A percentile compares a stretch with the other conserved stretches of the same genome.
Evolutionary conservation across 35 echinoderm and acorn worm species (phyloP).

Genomic region (Acanthaster planci): DNA sequence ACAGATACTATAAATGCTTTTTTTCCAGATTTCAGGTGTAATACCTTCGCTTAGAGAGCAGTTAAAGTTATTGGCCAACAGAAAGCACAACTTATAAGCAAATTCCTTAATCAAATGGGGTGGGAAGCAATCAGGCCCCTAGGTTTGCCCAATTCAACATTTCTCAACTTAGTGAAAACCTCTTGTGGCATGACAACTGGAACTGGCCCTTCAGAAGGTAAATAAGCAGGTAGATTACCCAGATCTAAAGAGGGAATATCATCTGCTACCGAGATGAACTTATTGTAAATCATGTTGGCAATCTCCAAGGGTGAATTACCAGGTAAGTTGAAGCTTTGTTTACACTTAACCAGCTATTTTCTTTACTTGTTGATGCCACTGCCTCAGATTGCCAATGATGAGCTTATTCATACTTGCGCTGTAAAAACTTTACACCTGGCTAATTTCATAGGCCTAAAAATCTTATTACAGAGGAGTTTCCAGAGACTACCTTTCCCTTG

Average conservation of each 20-base stretch:
- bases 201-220: background rate
- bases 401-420: background rate
- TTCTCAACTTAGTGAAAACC: background rate
- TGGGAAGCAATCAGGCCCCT: conserved; percentile 24
- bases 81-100: conserved; percentile 41
- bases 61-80: conserved; percentile 29
- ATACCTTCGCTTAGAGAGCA: conserved; percentile 18
- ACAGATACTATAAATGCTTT: background rate
- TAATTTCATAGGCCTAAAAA: background rate
- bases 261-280: conserved; percentile 3
- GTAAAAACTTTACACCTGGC: background rate
- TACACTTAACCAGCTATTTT: conserved; percentile 4
- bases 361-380: background rate
- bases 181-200: background rate
- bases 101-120: conserved; percentile 40
- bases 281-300: conserved; percentile 6
- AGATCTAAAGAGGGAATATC: conserved; percentile 23
- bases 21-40: background rate
- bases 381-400: background rate
- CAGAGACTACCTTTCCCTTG: background rate
- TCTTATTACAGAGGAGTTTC: conserved; percentile 17
- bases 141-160: conserved; percentile 12
- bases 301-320: background rate
- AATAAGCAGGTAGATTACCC: conserved; percentile 4
- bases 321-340: background rate